phyloP scores from a whole-genome alignment of 2,113 vertebrate species.

The Xyliphius kryptos region DNA sequence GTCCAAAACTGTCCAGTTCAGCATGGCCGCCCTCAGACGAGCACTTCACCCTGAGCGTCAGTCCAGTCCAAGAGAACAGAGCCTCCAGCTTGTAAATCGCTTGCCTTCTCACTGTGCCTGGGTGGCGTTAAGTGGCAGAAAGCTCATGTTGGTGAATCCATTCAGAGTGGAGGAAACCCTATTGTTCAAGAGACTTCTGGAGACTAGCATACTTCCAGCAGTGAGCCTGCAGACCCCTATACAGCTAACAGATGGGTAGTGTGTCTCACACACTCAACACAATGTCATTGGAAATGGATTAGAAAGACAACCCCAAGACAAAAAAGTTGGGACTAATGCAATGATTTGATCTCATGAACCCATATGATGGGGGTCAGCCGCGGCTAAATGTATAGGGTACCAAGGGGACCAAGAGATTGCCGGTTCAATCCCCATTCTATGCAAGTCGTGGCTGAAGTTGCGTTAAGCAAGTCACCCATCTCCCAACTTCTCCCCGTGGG shows the following conservation, averaged over 20 bases:
- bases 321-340: too few species aligned
- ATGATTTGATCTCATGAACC: too few species aligned
- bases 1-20: slow-evolving; percentile 71
- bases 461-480: too few species aligned
- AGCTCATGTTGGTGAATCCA: slow-evolving; percentile 81
- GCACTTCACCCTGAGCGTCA: slow-evolving; percentile 57
- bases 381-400: too few species aligned
- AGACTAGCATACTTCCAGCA: slow-evolving; percentile 80
- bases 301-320: too few species aligned
- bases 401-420: too few species aligned
- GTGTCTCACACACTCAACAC: too few species aligned
- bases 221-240: slow-evolving; percentile 76
- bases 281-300: too few species aligned
- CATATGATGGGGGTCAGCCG: too few species aligned
- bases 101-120: slow-evolving; percentile 82
- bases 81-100: slow-evolving; percentile 70
- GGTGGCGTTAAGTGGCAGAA: slow-evolving; percentile 74
- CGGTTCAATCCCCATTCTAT: too few species aligned
- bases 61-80: slow-evolving; percentile 45
- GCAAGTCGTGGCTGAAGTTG: too few species aligned
- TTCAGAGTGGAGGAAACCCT: slow-evolving; percentile 87
- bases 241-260: slow-evolving; percentile 85
- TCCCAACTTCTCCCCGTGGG: too few species aligned
- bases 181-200: slow-evolving; percentile 80
- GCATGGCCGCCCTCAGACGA: slow-evolving; percentile 67